Evolutionary conservation across 2,797 vertebrate species (phyloP).

Genomic region (Lycodopsis pacificus): DNA sequence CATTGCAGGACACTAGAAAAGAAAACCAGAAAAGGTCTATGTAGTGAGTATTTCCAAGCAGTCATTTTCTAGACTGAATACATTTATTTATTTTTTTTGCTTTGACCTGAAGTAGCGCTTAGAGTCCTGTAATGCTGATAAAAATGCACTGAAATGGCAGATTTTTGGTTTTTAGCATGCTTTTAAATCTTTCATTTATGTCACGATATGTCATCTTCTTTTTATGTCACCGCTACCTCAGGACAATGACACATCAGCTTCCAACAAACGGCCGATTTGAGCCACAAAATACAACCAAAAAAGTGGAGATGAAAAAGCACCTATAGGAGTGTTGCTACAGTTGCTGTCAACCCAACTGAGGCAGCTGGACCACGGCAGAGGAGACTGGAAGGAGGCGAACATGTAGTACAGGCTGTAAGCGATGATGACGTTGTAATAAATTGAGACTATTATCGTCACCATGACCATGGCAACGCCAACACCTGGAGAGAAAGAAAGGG

Average conservation of each 20-base stretch:
- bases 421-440: slow-evolving; percentile 97
- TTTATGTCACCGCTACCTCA: neutral
- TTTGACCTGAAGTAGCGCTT: neutral
- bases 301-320: slow-evolving; percentile 69
- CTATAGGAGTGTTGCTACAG: slow-evolving; percentile 84
- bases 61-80: neutral
- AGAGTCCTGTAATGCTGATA: neutral
- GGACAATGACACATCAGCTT: neutral
- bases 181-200: neutral
- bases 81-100: neutral
- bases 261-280: neutral
- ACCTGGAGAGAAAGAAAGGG: slow-evolving; percentile 79
- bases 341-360: slow-evolving; percentile 80
- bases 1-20: slow-evolving; percentile 79
- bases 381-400: slow-evolving; percentile 93
- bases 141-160: neutral
- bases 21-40: neutral
- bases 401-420: slow-evolving; percentile 94
- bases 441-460: slow-evolving; percentile 85
- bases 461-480: slow-evolving; percentile 92
- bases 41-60: neutral
- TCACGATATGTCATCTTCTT: neutral
- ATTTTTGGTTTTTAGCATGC: neutral
- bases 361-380: slow-evolving; percentile 90
- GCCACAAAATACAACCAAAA: neutral